Base-by-base conservation (phyloP, 2,113 vertebrate species). In the Zootoca vivipara region DNA sequence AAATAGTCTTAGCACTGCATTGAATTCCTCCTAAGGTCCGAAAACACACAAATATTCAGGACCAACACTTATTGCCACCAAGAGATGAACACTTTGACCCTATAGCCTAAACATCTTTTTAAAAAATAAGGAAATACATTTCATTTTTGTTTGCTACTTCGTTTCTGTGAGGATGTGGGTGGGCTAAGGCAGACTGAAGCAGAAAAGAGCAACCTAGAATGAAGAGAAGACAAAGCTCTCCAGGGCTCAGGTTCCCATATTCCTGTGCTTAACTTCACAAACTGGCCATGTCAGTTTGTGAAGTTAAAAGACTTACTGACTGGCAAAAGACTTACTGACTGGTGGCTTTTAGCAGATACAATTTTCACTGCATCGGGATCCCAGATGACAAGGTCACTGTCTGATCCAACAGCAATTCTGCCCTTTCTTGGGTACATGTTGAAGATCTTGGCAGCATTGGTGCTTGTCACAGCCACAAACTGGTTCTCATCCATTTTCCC, bases 401-500 rank as follows among this genome's bases (percentile, higher is more conserved):
- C 99, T 0, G 98, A 99, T 85, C 99, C 98, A 90, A 99, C 98
- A 0, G 99, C 98, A 95, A 99, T 98, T 96, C 98, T 97, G 8
- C 99, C 99, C 94, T 99, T 99, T 22, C 99, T 97, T 1, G 99
- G 99, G 86, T 99, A 99, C 91, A 99, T 96, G 96, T 99, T 99
- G 94, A 99, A 98, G 96, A 99, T 98, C 96, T 99, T 99, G 13
- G 99, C 99, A 38, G 99, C 98, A 2, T 99, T 99, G 89, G 99
- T 99, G 97, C 99, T 99, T 0, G 99, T 99, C 95, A 99, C 98
- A 0, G 98, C 98, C 93, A 99, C 99, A 94, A 99, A 99, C 96
- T 98, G 98, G 96, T 99, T 99, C 96, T 99, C 99, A 80, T 99
- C 99, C 99, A 99, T 99, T 93, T 99, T 99, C 13, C 99, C 99